A percentile compares a stretch with the other conserved stretches of the same genome.
These are phyloP conservation scores for Strix aluco DNA, from an alignment of 2,113 vertebrate genomes.

Conservation along the genomic window DNA sequence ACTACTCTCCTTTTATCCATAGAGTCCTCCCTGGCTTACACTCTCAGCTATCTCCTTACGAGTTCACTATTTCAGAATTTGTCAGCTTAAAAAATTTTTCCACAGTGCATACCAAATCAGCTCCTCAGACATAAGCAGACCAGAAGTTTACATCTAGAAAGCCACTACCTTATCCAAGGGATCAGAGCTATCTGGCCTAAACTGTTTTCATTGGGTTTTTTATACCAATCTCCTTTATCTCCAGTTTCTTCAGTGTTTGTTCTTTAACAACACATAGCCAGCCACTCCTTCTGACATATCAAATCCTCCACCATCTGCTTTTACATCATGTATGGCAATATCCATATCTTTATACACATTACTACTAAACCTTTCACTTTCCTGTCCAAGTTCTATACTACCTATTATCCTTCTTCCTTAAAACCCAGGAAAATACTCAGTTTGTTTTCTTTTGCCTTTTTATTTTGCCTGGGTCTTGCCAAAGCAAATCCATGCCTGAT, in stretches of 20 bases:
- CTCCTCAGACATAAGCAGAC: background rate
- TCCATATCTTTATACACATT: background rate
- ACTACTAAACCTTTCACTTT: background rate
- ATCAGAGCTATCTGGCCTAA: background rate
- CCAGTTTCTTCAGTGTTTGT: background rate
- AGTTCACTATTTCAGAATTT: background rate
- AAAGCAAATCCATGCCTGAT: background rate
- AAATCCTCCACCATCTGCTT: background rate
- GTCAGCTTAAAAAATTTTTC: background rate
- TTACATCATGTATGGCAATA: background rate
- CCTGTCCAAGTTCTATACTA: background rate
- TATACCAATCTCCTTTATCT: background rate
- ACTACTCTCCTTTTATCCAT: background rate
- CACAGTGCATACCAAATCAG: background rate
- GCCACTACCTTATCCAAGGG: background rate
- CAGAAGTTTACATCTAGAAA: background rate
- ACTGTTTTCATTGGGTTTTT: background rate
- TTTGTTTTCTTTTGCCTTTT: background rate
- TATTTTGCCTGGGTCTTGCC: background rate
- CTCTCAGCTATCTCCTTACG: background rate
- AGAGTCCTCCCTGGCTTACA: background rate
- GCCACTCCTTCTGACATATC: background rate
- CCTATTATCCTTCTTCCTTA: background rate
- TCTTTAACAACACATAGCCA: background rate
- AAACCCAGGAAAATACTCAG: accelerated